These are phyloP conservation scores for Lepidurus arcticus DNA, from an alignment of 1,140 invertebrate genomes.

Conservation along the genomic window DNA sequence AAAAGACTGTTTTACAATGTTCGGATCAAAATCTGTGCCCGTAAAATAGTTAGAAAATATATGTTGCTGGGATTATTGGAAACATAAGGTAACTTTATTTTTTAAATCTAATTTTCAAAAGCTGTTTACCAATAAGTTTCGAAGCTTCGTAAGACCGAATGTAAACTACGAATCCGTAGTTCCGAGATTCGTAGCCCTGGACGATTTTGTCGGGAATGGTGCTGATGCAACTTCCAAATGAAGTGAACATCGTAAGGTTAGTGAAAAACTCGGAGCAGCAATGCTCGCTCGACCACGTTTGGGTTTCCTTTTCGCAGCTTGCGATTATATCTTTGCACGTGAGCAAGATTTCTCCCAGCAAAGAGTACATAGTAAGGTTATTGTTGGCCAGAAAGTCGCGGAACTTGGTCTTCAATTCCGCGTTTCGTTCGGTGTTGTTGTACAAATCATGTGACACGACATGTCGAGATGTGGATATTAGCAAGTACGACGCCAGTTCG, in stretches of 20 bases:
- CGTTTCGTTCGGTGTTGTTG: not conserved
- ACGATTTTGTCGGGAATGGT: not conserved
- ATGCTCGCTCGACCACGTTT: not conserved
- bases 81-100: too few species aligned
- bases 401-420: not conserved
- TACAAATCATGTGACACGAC: not conserved
- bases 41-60: too few species aligned
- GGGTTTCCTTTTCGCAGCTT: not conserved
- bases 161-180: not conserved
- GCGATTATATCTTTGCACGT: not conserved
- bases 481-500: not conserved
- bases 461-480: not conserved
- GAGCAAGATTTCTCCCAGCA: not conserved
- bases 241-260: not conserved
- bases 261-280: not conserved
- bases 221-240: constrained; percentile 1
- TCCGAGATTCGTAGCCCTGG: not conserved
- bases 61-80: too few species aligned
- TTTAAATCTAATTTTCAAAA: too few species aligned
- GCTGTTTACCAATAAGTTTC: not conserved
- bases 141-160: not conserved
- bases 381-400: not conserved
- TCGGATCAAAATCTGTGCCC: not conserved
- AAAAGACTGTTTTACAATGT: not conserved
- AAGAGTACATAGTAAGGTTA: not conserved